Percentiles rank a stretch among this genome's conserved stretches.
Conservation (phyloP, 64 coral and sea anemone genomes). For the Montipora capricornis region DNA sequence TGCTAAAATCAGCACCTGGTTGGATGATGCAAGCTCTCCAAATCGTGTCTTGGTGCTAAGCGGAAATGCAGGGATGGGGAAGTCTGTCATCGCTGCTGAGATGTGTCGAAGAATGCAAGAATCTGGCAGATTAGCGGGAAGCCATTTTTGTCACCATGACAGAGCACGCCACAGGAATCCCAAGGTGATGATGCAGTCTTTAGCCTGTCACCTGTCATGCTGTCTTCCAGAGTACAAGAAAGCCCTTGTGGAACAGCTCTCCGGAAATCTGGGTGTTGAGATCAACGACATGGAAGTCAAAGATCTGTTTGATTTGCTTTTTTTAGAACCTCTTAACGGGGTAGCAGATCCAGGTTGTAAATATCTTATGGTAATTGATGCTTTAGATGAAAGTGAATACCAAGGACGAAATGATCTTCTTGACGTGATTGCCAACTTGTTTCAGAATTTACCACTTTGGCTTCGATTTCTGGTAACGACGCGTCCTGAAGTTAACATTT, state of each 20-base stretch:
- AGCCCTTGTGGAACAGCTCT: conserved; percentile 31
- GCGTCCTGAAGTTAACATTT: conserved; percentile 24
- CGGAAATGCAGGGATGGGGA: conserved; percentile 57
- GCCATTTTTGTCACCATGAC: conserved; percentile 55
- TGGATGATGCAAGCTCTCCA: conserved; percentile 1
- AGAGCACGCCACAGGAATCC: conserved; percentile 42
- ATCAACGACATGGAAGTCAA: conserved; percentile 23
- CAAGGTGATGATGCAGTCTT: conserved; percentile 56
- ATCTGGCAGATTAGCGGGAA: conserved; percentile 25
- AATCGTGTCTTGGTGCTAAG: conserved; percentile 28
- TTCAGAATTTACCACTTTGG: conserved; percentile 35
- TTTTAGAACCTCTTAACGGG: conserved; percentile 26
- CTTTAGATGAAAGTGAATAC: conserved; percentile 58
- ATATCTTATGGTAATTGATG: conserved; percentile 52
- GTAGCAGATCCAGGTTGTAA: background rate
- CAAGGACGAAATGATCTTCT: conserved; percentile 24
- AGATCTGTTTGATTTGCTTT: conserved; percentile 61
- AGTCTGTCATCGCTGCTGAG: conserved; percentile 32
- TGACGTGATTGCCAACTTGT: conserved; percentile 1
- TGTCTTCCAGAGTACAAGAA: conserved; percentile 37
- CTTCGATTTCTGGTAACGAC: conserved; percentile 56
- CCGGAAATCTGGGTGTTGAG: conserved; percentile 37
- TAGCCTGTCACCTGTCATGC: conserved; percentile 35
- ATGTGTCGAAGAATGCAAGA: conserved; percentile 32
- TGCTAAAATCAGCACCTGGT: background rate